These are phyloP conservation scores for Druon quercuslanigerum DNA, from an alignment of 1,140 invertebrate species.

Conservation along the genomic window DNA sequence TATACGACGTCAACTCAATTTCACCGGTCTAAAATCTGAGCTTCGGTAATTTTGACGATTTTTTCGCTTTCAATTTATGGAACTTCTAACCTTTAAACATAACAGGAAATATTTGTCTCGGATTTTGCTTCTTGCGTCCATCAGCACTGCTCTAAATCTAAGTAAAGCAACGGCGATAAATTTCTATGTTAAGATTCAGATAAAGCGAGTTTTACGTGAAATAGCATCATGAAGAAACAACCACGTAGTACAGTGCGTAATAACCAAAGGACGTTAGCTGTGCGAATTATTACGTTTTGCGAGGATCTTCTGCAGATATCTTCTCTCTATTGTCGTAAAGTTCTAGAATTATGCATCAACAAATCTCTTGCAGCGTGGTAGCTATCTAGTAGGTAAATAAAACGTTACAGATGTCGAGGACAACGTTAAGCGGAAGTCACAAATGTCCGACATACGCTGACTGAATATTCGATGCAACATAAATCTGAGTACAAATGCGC, in stretches of 20 bases:
- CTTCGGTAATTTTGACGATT: conserved; percentile 1
- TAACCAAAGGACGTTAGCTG: not conserved
- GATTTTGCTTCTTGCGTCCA: not conserved
- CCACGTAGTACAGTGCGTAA: not conserved
- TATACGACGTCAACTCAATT: not conserved
- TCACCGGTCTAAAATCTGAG: not conserved
- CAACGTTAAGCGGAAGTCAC: not conserved
- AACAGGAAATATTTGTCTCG: too few species aligned
- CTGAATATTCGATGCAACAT: not conserved
- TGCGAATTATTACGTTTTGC: conserved; percentile 13
- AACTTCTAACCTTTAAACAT: not conserved
- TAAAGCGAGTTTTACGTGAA: not conserved
- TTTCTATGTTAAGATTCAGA: not conserved
- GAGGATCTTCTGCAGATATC: not conserved
- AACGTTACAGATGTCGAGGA: not conserved
- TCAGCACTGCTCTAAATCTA: conserved; percentile 14
- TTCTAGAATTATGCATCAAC: not conserved
- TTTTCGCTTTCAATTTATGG: not conserved
- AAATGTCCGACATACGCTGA: not conserved
- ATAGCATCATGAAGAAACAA: not conserved
- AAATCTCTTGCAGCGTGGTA: not conserved
- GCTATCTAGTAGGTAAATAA: not conserved
- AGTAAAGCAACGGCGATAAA: not conserved
- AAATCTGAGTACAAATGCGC: not conserved
- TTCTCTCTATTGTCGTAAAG: not conserved